Evolutionary conservation across 2,797 vertebrate species (phyloP).

Genomic region (Peromyscus eremicus): DNA sequence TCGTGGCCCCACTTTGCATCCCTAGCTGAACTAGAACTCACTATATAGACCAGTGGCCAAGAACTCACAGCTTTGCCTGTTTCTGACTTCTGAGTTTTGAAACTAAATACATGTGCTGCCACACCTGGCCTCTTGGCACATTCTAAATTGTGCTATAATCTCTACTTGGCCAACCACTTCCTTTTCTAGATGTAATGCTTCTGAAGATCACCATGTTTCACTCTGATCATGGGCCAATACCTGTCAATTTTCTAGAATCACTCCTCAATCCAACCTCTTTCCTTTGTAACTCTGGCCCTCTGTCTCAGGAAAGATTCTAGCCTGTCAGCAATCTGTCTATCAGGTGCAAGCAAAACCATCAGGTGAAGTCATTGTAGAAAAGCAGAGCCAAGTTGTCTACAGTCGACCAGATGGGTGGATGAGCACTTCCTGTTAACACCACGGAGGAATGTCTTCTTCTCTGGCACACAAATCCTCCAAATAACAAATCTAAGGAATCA

Average conservation of each 20-base stretch:
- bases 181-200: background rate
- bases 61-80: background rate
- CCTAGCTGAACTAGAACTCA: background rate
- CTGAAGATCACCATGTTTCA: background rate
- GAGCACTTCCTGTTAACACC: slow-evolving; percentile 38
- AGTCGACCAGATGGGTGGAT: slow-evolving; percentile 13
- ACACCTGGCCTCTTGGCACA: too few relatives aligned
- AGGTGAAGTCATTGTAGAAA: background rate
- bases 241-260: background rate
- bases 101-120: background rate
- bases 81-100: background rate
- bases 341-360: background rate
- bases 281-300: background rate
- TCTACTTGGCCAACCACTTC: background rate
- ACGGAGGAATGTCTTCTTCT: background rate
- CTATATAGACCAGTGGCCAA: background rate
- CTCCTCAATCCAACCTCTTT: background rate
- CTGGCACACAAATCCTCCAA: slow-evolving; percentile 27
- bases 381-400: background rate
- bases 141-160: background rate
- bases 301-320: slow-evolving; percentile 2
- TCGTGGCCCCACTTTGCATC: background rate
- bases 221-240: background rate
- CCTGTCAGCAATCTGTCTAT: slow-evolving; percentile 3
- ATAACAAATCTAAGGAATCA: background rate